Evolutionary conservation across 2,888 invertebrate genomes (phyloP), one percentile per base, ranked within the genome.

Genomic region (Torymus tubicola): DNA sequence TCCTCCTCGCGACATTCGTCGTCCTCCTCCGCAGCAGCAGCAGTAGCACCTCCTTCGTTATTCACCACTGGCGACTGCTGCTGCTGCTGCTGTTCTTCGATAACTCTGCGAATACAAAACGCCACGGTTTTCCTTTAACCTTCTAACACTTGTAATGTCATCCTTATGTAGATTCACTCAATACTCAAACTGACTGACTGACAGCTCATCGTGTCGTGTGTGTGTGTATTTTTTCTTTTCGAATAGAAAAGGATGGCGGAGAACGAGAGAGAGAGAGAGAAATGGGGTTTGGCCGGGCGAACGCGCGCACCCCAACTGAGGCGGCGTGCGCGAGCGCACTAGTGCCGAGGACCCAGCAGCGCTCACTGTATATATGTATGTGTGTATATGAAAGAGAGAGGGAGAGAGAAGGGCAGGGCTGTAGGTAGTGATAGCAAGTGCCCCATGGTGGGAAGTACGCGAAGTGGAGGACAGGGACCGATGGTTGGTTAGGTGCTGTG

Each of bases 251-350:
- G 31, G 31, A 31, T 31, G 31, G 61, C 14, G 24, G 21, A 21
- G 61, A 14, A 16, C 1, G 14, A 10, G 12, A 55, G 42, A 13
- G 53, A 12, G 18, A 31, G 12, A 12, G 52, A 13, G 52, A 42
- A 68, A 65, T 16, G 61, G 76, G 78, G 64, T 81, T 81, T 81
- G 75, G 79, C 64, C 76, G 76, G 79, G 76, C 53, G 78, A 50
- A 76, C 73, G 76, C 77, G 80, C 80, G 72, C 79, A 79, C 77
- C 79, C 82, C 73, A 14, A 79, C 82, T 72, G 74, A 71, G 18
- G 69, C 67, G n/a, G 63, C 69, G 31, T 42, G 57, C 64, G 57
- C 65, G 14, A 31, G 64, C 52, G 64, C 67, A 42, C 60, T 13
- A 8, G 31, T 14, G 16, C 16, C 55, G 73, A 67, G 58, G 21